Percentiles rank a stretch among this genome's conserved stretches.
phyloP scores from a whole-genome alignment of 2,113 vertebrate species.

The Silurus glanis region DNA sequence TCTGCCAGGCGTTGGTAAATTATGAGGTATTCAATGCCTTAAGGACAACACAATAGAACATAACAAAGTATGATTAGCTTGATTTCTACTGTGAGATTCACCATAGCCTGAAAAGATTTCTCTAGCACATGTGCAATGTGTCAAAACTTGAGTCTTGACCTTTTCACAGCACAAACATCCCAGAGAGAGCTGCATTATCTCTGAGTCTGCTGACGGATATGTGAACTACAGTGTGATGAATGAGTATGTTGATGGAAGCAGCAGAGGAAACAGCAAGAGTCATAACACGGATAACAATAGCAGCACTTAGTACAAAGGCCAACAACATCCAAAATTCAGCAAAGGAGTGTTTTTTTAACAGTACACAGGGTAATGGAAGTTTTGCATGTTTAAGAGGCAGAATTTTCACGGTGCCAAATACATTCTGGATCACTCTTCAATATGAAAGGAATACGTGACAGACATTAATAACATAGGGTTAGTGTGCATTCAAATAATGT shows the following conservation, averaged over 20 bases:
- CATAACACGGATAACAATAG: slow-evolving; percentile 26
- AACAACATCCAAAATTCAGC: background rate
- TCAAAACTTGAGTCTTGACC: slow-evolving; percentile 2
- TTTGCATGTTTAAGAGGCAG: background rate
- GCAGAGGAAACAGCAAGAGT: slow-evolving; percentile 10
- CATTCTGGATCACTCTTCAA: background rate
- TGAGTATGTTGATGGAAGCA: slow-evolving; percentile 6
- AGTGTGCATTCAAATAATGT: background rate
- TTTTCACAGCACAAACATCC: slow-evolving; percentile 18
- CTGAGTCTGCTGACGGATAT: background rate
- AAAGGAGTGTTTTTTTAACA: background rate
- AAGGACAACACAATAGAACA: background rate
- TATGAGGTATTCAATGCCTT: background rate
- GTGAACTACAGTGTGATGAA: background rate
- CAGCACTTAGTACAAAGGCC: background rate
- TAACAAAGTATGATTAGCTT: background rate
- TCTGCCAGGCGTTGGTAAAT: background rate
- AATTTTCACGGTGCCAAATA: background rate
- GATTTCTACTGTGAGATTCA: background rate
- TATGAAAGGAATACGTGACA: background rate
- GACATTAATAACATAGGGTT: background rate
- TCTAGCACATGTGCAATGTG: background rate
- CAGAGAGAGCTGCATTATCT: background rate
- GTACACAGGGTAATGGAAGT: background rate
- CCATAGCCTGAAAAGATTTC: background rate